Base-by-base conservation (phyloP, 2,888 invertebrate species). In the Suillia variegata region DNA sequence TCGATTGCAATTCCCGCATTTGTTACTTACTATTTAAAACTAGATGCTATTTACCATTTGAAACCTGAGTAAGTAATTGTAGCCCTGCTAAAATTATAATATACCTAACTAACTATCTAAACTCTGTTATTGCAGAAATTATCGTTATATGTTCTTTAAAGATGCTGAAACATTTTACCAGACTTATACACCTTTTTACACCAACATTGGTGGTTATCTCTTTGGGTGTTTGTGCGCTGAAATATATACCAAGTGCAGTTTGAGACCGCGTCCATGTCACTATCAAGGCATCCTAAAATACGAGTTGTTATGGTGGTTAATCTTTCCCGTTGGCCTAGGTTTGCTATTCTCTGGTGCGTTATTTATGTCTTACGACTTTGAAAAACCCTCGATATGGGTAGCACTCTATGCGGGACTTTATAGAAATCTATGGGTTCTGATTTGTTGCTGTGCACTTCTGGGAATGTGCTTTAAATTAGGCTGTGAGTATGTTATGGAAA, bases 381-480 rank as follows among this genome's bases (percentile, higher is more conserved):
- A 63, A 15, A 75, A 71, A 45, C 78, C 82, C 0, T 77, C 79
- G 1, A 58, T 82, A 34, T 78, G 76, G 73, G 69, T 82, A n/a
- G 82, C 81, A 0, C 26, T 83, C 1, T 84, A 83, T 66, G 81
- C 81, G 54, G 79, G 80, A 0, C 50, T 81, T 1, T 79, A 79
- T 54, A 80, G 80, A 62, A 82, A 80, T 65, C 22, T 81, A 2
- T 84, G 82, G 75, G 75, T 77, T 6, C 20, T 83, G 2, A 70
- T 79, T 20, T 74, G 80, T 26, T 75, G 75, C 1, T 65, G 73
- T 0, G 70, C 70, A 3, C 59, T 81, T 1, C 63, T 74, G 31
- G 65, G 76, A 49, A 72, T 78, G 70, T 70, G 74, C 52, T 67
- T 71, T 6, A 79, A 77, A 64, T 61, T 77, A 20, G 82, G 82